phyloP scores from a whole-genome alignment of 30 jellyfish, hydroid and myxozoan species.

The Mastigias papua region DNA sequence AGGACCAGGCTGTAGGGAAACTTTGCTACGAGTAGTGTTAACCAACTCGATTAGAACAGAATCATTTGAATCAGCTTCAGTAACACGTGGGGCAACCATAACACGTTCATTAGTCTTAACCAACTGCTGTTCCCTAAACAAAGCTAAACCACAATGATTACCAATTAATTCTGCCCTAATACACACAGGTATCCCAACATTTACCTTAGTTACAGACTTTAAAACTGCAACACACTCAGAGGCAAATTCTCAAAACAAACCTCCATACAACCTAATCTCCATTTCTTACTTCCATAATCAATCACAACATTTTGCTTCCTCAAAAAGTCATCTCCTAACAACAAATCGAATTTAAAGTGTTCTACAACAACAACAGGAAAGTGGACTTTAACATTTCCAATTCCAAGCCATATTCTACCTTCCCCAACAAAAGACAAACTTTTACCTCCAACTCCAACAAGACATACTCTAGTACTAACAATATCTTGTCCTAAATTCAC shows the following conservation, averaged over 20 bases:
- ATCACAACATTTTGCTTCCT: slow-evolving; percentile 33
- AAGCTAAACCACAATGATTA: slow-evolving; percentile 79
- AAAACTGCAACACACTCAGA: slow-evolving; percentile 78
- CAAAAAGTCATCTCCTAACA: slow-evolving; percentile 69
- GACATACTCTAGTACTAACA: slow-evolving; percentile 25
- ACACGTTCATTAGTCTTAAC: slow-evolving; percentile 72
- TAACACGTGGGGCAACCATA: slow-evolving; percentile 74
- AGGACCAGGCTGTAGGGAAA: slow-evolving; percentile 72
- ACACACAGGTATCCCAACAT: slow-evolving; percentile 80
- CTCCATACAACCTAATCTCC: slow-evolving; percentile 28
- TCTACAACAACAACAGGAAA: slow-evolving; percentile 20
- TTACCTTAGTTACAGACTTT: slow-evolving; percentile 54
- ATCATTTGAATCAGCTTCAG: slow-evolving; percentile 71
- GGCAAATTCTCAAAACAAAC: slow-evolving; percentile 67
- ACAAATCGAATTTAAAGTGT: slow-evolving; percentile 52
- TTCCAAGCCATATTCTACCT: slow-evolving; percentile 33
- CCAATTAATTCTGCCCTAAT: slow-evolving; percentile 69
- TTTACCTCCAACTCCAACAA: slow-evolving; percentile 53
- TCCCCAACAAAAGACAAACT: slow-evolving; percentile 42
- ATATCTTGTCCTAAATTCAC: slow-evolving; percentile 13
- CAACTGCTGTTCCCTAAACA: slow-evolving; percentile 77
- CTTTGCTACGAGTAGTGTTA: slow-evolving; percentile 72
- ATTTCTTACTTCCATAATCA: slow-evolving; percentile 54
- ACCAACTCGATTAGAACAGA: slow-evolving; percentile 67
- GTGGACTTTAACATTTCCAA: not conserved